phyloP scores from a whole-genome alignment of 1,140 invertebrate genomes.

The Mactra quadrangularis region DNA sequence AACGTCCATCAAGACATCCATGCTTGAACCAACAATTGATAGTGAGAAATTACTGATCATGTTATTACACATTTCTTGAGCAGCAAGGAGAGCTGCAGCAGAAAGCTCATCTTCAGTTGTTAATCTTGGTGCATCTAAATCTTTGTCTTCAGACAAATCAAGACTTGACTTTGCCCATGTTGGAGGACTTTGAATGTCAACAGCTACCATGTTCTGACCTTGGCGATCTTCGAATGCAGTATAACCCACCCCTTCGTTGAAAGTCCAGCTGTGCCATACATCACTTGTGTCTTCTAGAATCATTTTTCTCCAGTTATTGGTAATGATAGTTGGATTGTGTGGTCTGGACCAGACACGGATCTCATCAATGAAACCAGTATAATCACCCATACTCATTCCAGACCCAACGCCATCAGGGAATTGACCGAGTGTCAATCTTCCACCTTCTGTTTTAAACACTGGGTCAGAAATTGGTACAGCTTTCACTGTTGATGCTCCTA shows the following conservation, averaged over 20 bases:
- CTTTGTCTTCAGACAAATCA: conserved; percentile 42
- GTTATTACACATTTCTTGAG: conserved; percentile 28
- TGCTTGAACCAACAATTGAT: conserved; percentile 11
- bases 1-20: conserved; percentile 8
- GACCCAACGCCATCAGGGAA: conserved; percentile 35
- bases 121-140: conserved; percentile 30
- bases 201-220: conserved; percentile 45
- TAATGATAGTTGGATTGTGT: conserved; percentile 68
- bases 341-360: conserved; percentile 69
- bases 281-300: conserved; percentile 60
- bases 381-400: conserved; percentile 45
- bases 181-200: conserved; percentile 54
- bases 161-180: conserved; percentile 64
- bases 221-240: conserved; percentile 55
- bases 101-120: conserved; percentile 29
- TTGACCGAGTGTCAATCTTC: conserved; percentile 66
- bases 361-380: conserved; percentile 68
- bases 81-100: conserved; percentile 23
- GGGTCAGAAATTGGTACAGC: conserved; percentile 39
- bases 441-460: conserved; percentile 62
- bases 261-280: conserved; percentile 66
- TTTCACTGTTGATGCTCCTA: conserved; percentile 55
- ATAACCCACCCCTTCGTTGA: conserved; percentile 65
- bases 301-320: conserved; percentile 56
- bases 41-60: conserved; percentile 43